Percentiles rank a stretch among this genome's conserved stretches.
These are phyloP conservation scores for Exaiptasia diaphana DNA, from an alignment of 64 coral and sea anemone species.

Conservation along the genomic window DNA sequence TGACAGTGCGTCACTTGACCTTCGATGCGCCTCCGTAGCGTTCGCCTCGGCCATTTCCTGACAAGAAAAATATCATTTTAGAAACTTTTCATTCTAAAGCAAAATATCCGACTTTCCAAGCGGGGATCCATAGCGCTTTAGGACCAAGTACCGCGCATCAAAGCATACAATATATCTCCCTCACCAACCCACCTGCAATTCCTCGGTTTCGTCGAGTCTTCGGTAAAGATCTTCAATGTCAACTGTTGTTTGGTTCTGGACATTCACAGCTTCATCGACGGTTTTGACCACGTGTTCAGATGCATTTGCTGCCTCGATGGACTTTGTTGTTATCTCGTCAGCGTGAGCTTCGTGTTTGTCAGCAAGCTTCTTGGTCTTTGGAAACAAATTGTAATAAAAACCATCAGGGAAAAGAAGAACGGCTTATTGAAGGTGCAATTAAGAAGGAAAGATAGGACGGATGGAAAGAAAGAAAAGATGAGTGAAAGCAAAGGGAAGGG, in stretches of 20 bases:
- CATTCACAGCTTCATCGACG: slow-evolving; percentile 29
- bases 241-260: slow-evolving; percentile 50
- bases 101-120: too few relatives aligned
- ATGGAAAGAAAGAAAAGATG: neutral
- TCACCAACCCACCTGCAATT: too few relatives aligned
- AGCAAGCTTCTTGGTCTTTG: slow-evolving; percentile 62
- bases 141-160: too few relatives aligned
- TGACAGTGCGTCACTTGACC: slow-evolving; percentile 35
- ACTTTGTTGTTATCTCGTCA: slow-evolving; percentile 39
- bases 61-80: too few relatives aligned
- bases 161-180: too few relatives aligned
- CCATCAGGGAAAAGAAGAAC: too few relatives aligned
- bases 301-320: slow-evolving; percentile 40
- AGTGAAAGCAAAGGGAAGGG: too few relatives aligned
- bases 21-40: slow-evolving; percentile 16
- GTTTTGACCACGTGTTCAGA: slow-evolving; percentile 51
- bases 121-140: too few relatives aligned
- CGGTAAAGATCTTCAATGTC: slow-evolving; percentile 60
- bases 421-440: neutral
- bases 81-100: too few relatives aligned
- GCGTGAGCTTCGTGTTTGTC: slow-evolving; percentile 74
- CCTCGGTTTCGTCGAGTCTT: slow-evolving; percentile 37
- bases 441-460: neutral
- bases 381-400: neutral
- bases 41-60: slow-evolving; percentile 19